These are phyloP conservation scores for Vannuccia rotundouncinata DNA, from an alignment of 2,888 invertebrate species.

Conservation along the genomic window DNA sequence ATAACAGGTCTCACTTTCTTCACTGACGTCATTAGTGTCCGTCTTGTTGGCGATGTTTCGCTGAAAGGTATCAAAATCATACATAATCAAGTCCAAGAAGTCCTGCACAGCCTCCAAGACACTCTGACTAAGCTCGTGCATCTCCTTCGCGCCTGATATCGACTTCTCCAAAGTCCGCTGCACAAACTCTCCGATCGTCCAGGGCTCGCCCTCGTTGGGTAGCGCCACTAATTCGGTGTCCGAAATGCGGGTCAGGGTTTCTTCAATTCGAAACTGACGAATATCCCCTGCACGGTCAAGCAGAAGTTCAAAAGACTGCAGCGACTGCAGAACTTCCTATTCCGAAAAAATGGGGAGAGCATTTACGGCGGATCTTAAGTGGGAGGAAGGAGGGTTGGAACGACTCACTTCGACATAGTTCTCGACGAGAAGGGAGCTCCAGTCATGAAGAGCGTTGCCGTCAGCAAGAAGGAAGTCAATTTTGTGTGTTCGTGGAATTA, in stretches of 20 bases:
- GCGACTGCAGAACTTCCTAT: background rate
- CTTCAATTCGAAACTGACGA: slow-evolving; percentile 67
- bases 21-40: no score
- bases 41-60: background rate
- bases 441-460: slow-evolving; percentile 28
- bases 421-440: slow-evolving; percentile 29
- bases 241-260: slow-evolving; percentile 79
- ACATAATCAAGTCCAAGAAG: slow-evolving; percentile 22
- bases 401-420: slow-evolving; percentile 22
- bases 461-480: background rate
- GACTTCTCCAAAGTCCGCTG: slow-evolving; percentile 66
- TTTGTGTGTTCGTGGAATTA: background rate
- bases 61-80: slow-evolving; percentile 8
- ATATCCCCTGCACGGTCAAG: slow-evolving; percentile 36
- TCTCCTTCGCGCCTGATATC: slow-evolving; percentile 3
- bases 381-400: background rate
- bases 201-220: slow-evolving; percentile 70
- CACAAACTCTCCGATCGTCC: slow-evolving; percentile 77
- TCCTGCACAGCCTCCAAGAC: slow-evolving; percentile 33
- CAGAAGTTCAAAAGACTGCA: slow-evolving; percentile 25
- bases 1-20: slow-evolving; percentile 8
- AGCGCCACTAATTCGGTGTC: slow-evolving; percentile 72
- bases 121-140: slow-evolving; percentile 29
- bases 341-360: background rate
- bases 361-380: no score